Conservation (phyloP, 2,113 vertebrate genomes). For the Dicentrarchus labrax region DNA sequence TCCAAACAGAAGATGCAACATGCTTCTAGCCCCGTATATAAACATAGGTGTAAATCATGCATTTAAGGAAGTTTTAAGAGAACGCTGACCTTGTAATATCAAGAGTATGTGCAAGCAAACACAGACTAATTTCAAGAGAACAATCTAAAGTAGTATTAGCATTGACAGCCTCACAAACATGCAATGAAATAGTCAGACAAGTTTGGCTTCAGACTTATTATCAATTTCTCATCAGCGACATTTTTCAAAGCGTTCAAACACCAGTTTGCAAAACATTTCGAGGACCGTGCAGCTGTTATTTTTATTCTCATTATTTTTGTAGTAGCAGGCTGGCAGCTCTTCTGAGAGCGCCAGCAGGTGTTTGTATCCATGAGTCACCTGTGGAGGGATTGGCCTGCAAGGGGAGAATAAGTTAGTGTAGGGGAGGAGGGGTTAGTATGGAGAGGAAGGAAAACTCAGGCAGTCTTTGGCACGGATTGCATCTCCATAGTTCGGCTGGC, state of each 20-base stretch:
- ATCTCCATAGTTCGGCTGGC: slow-evolving; percentile 61
- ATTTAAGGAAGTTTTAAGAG: slow-evolving; percentile 17
- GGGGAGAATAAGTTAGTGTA: slow-evolving; percentile 68
- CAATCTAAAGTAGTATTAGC: slow-evolving; percentile 27
- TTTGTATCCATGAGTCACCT: slow-evolving; percentile 62
- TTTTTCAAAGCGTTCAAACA: not conserved
- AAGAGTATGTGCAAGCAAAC: slow-evolving; percentile 9
- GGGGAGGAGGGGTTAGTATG: slow-evolving; percentile 73
- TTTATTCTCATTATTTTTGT: slow-evolving; percentile 1
- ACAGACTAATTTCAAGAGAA: not conserved
- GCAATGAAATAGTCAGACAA: slow-evolving; percentile 35
- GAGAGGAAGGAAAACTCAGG: slow-evolving; percentile 57
- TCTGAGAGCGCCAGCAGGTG: slow-evolving; percentile 37
- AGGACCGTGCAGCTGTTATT: slow-evolving; percentile 13
- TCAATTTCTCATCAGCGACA: not conserved
- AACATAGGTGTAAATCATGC: slow-evolving; percentile 12
- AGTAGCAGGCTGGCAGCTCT: slow-evolving; percentile 9
- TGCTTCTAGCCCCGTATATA: not conserved
- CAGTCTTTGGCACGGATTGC: slow-evolving; percentile 61
- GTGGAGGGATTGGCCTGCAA: slow-evolving; percentile 66
- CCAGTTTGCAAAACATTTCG: slow-evolving; percentile 7
- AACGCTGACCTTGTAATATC: slow-evolving; percentile 5
- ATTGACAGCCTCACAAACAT: slow-evolving; percentile 10
- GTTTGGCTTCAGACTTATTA: not conserved
- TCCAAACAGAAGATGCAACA: slow-evolving; percentile 12